Conservation (phyloP, 2,888 invertebrate species). For the Melangyna quadrimaculata region DNA sequence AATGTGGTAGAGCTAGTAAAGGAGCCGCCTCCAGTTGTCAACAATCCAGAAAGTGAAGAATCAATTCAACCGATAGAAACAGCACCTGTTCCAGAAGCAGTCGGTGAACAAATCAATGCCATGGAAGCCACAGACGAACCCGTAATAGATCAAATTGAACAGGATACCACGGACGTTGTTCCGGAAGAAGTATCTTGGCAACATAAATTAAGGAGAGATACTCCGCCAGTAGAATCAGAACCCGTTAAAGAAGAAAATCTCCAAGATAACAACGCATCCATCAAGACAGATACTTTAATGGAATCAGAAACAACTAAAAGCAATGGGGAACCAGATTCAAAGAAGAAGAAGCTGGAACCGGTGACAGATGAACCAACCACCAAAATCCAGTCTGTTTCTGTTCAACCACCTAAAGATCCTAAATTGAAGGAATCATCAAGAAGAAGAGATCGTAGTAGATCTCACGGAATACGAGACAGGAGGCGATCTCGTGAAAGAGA, state of each 20-base stretch:
- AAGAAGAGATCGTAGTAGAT: conserved; percentile 9
- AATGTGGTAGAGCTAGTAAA: background rate
- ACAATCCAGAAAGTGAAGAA: background rate
- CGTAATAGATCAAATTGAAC: background rate
- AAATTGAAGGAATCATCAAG: conserved; percentile 5
- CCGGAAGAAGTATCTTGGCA: background rate
- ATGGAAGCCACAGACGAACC: background rate
- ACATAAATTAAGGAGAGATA: background rate
- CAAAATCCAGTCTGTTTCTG: background rate
- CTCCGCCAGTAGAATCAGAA: background rate
- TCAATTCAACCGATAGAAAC: background rate
- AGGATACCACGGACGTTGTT: background rate
- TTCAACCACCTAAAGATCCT: background rate
- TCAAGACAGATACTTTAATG: background rate
- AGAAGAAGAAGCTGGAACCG: conserved; percentile 21
- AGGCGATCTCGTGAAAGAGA: conserved; percentile 38
- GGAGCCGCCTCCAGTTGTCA: background rate
- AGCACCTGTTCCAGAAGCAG: too few relatives aligned
- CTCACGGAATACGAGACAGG: conserved; percentile 23
- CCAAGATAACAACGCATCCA: background rate
- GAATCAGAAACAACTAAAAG: background rate
- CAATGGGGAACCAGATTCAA: conserved; percentile 45
- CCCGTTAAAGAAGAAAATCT: background rate
- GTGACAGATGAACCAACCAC: background rate
- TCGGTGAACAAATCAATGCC: background rate